Evolutionary conservation across 2,797 vertebrate genomes (phyloP), one percentile per base, ranked within the genome.

Genomic region (Myioborus miniatus): DNA sequence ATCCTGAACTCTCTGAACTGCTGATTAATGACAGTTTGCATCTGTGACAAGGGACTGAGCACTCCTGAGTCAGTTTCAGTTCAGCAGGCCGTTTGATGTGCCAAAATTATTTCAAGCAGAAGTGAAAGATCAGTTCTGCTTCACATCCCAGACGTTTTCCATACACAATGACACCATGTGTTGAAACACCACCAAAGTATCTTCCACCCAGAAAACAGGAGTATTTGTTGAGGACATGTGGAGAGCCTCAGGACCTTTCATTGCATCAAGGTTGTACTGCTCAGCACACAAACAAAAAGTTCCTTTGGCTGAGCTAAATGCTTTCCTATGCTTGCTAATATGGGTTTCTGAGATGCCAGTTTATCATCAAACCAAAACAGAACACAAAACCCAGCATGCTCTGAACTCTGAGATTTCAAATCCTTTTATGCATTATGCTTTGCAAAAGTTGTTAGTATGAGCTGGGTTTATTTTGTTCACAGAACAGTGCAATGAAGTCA

Each of bases 231-330:
- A 69, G 32, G 72, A 20, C 21, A 12, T 2, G 2, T 20, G 32
- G 37, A 74, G 36, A 74, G 4, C 44, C 24, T 50, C 69, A 59
- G 17, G 13, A 39, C 29, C 36, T 62, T 17, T 4, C 19, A 41
- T 4, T 44, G 22, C 0, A 0, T 30, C 41, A 50, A 36, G 6
- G 9, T 6, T 50, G 27, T 19, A 27, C 12, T 29, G 36, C 27
- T 63, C 37, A 81, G 44, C 17, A 78, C 56, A 60, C 8, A 74
- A 72, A 23, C 5, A 75, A 63, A 46, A 56, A 34, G n/a, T 10
- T 47, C 41, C 41, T 79, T 70, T 47, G 50, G 24, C 49, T 67
- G 43, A 63, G 32, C 16, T 79, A 52, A 80, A 46, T 34, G 13
- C 56, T 83, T 69, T 62, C 36, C 44, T 79, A 8, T 23, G 11